Evolutionary conservation across 2,888 invertebrate genomes (phyloP), one percentile per base, ranked within the genome.

Genomic region (Trachelus troglodyta): DNA sequence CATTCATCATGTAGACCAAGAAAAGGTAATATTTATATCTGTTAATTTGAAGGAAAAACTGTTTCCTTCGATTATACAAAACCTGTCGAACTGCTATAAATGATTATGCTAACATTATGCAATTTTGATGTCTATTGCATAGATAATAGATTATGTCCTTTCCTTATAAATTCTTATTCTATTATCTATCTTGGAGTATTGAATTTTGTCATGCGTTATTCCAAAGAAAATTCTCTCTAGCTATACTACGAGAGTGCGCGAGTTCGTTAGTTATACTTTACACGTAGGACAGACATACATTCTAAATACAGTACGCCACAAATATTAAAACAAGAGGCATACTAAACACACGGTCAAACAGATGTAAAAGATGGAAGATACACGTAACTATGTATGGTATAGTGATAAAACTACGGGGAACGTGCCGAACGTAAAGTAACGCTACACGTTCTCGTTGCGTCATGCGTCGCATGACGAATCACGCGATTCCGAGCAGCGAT

Each of bases 391-490:
- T 56, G 56, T 56, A 56, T 56, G 9, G 56, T 56, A 56, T 23
- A 56, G 56, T 23, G 56, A 56, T 56, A 23, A 23, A 56, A 71
- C 31, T 71, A 33, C 31, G 71, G 71, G 71, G 71, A 71, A 71
- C 31, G 71, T 34, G 71, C 71, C 31, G 71, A 56, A 56, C 23
- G 56, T 56, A 56, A 56, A 56, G 56, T 56, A 56, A 9, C 9
- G 71, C 33, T 71, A 34, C 71, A 34, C 71, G 31, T 31, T 71
- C 71, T 31, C 71, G 71, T 71, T 71, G 71, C 71, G 71, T 71
- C 71, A 71, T 34, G 71, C 71, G 31, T 71, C 71, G 71, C 6
- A 71, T 71, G 71, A 79, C 78, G 81, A 81, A 79, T 82, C 79
- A 79, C 73, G n/a, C 76, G 74, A 76, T 80, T 80, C 76, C 74